Base-by-base conservation (phyloP, 2,113 vertebrate species). In the Halichoeres trimaculatus region DNA sequence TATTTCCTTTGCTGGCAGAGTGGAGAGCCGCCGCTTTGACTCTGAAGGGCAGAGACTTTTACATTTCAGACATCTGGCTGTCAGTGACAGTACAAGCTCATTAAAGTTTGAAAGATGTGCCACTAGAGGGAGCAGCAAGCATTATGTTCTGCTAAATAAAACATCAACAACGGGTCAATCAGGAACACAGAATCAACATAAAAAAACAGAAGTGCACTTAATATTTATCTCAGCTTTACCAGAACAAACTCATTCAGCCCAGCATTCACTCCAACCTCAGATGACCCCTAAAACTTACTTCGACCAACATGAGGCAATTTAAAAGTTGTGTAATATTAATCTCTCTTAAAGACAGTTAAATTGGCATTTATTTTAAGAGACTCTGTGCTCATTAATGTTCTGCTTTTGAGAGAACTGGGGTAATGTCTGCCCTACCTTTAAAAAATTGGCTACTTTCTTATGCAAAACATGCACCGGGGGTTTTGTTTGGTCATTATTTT, bases 401-500 rank as follows among this genome's bases (percentile, higher is more conserved):
- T 50, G 64, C 65, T 61, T 59, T 62, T 23, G 38, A 76, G 54
- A 54, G 61, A 81, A 75, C 45, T 60, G 40, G 36, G 57, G 14
- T 71, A 85, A 80, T 76, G 51, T 73, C 70, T 64, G 53, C 24
- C 68, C 66, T 36, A 77, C 76, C 69, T 86, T 74, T 53, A 23
- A 40, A 67, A 86, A 90, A 87, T 65, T 51, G 36, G 51, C 70
- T 85, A 75, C 71, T 85, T 84, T 70, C 79, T 78, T 82, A 85
- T 91, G 81, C 81, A 88, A 89, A 88, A 86, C 67, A 81, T 74
- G 80, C 70, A 81, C 55, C 17, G 24, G 75, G 81, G 78, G 70
- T 66, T 81, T 70, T 83, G 83, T 76, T 70, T 69, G 80, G 84
- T 89, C 84, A 84, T 91, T 90, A 90, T 89, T 78, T 78, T 81